Conservation (phyloP, 1,140 invertebrate genomes). For the Drosophila arawakana region DNA sequence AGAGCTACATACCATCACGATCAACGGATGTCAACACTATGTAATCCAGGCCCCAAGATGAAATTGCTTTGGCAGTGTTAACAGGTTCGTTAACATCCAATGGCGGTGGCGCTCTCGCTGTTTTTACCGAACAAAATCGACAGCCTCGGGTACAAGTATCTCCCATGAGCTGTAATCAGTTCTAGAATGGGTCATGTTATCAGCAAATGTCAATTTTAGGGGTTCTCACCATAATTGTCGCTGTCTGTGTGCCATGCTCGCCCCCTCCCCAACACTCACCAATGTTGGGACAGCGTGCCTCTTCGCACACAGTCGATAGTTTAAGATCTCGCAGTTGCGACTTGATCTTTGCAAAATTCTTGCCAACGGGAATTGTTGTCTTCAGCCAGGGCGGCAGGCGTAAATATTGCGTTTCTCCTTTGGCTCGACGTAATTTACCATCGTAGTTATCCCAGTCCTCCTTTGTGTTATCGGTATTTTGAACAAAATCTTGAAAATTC, state of each 20-base stretch:
- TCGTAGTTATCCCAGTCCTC: constrained; percentile 88
- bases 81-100: constrained; percentile 95
- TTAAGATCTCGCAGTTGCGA: constrained; percentile 94
- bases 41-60: constrained; percentile 98
- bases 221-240: constrained; percentile 93
- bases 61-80: constrained; percentile 97
- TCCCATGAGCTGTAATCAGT: constrained; percentile 91
- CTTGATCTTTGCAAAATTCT: constrained; percentile 94
- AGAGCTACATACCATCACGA: constrained; percentile 89
- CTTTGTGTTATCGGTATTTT: constrained; percentile 84
- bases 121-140: constrained; percentile 99
- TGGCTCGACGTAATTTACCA: constrained; percentile 93
- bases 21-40: constrained; percentile 99
- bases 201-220: constrained; percentile 47
- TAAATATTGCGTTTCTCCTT: constrained; percentile 92
- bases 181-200: constrained; percentile 28
- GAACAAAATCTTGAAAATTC: constrained; percentile 88
- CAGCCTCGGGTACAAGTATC: constrained; percentile 97
- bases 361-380: constrained; percentile 95
- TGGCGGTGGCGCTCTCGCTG: constrained; percentile 94
- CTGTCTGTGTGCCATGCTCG: constrained; percentile 93
- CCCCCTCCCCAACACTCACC: constrained; percentile 99
- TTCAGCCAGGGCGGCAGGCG: constrained; percentile 98
- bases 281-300: constrained; percentile 99
- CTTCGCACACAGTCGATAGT: constrained; percentile 98